phyloP scores from a whole-genome alignment of 2,113 vertebrate genomes.

The Romanogobio albipinnatus region DNA sequence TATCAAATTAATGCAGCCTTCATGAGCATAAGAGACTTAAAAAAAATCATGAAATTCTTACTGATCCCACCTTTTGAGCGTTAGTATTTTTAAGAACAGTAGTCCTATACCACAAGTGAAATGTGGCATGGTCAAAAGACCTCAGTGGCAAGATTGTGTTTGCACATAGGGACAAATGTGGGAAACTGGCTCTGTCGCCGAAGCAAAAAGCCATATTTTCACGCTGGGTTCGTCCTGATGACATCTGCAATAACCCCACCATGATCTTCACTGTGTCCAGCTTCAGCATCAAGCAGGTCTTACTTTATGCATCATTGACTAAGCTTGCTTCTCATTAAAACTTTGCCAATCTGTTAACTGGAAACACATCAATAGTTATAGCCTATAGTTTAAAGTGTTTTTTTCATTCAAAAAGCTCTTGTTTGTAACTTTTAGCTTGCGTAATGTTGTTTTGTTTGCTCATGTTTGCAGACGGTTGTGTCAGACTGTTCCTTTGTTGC shows the following conservation, averaged over 20 bases:
- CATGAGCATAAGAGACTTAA: neutral
- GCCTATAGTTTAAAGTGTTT: neutral
- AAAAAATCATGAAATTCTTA: neutral
- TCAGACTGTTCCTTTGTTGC: slow-evolving; percentile 98
- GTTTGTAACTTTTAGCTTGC: neutral
- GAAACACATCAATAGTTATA: neutral
- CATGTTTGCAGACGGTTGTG: slow-evolving; percentile 87
- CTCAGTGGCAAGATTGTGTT: slow-evolving; percentile 13
- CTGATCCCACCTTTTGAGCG: too few relatives aligned
- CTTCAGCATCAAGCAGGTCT: slow-evolving; percentile 99
- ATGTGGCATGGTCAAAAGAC: neutral
- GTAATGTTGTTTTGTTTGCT: neutral
- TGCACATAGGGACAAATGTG: slow-evolving; percentile 84
- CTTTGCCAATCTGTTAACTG: neutral
- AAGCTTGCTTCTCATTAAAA: neutral
- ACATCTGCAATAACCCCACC: slow-evolving; percentile 91
- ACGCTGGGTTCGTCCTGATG: slow-evolving; percentile 93
- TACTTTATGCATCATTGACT: neutral
- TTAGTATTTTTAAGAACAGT: neutral
- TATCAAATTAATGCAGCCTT: neutral
- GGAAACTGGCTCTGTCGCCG: slow-evolving; percentile 91
- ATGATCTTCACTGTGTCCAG: slow-evolving; percentile 99
- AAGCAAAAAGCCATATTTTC: slow-evolving; percentile 96
- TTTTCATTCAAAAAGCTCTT: neutral
- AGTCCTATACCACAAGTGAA: neutral